Evolutionary conservation across 2,888 invertebrate genomes (phyloP), one percentile per base, ranked within the genome.

Genomic region (Epirrhoe tristata): DNA sequence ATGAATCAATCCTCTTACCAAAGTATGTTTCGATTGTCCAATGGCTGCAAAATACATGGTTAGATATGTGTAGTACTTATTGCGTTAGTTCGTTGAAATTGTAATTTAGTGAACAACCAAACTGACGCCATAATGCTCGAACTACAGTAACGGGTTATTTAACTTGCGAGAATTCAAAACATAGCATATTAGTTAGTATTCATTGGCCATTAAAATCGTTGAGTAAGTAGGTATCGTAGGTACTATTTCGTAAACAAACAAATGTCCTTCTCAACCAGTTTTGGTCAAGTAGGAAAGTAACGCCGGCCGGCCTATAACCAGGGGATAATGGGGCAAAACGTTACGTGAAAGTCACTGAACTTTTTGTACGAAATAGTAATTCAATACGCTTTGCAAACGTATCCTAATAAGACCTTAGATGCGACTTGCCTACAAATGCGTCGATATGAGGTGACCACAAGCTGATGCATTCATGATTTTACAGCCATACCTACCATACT

Each of bases 251-350:
- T 62, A 56, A 62, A 56, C 62, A 55, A 53, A 53, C 53, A 53
- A 50, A 48, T 61, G 62, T 56, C 62, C 50, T 63, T 63, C 56
- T 39, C 31, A n/a, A 57, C 56, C 56, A 43, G 57, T 63, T 63
- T 63, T 50, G 48, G 36, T 63, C 62, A 58, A 39, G 46, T n/a
- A 17, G 60, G 36, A 56, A 50, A 14, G 55, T 61, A 56, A 46
- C 53, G 6, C 46, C 43, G 8, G 32, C 36, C 52, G 52, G 39
- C 36, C 36, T 17, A 24, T 52, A 43, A 58, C 8, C n/a, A 43
- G 31, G 31, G 32, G 46, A 57, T 24, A 46, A 14, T 14, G 46
- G 57, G 46, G 0, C 5, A 57, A 46, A 32, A 24, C 24, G 24
- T 24, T 2, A 24, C 24, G 24, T 24, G 24, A 12, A 43, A 43